Conservation (phyloP, 2,888 invertebrate species). For the Hybos culiciformis region DNA sequence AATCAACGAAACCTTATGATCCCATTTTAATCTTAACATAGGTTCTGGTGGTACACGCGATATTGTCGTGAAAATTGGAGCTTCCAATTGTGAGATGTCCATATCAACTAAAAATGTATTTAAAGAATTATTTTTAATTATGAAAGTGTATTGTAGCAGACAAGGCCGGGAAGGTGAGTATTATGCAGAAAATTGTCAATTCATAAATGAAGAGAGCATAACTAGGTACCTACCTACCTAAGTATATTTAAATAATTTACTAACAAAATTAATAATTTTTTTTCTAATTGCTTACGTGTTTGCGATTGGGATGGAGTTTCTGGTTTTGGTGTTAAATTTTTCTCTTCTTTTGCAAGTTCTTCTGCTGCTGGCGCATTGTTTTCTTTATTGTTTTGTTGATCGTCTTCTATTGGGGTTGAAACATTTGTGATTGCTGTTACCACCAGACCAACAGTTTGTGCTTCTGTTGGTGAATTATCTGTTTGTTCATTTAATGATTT, state of each 20-base stretch:
- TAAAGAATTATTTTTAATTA: too few relatives aligned
- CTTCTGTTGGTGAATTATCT: conserved; percentile 10
- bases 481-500: conserved; percentile 38
- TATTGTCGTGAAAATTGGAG: conserved; percentile 81
- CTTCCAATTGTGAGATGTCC: conserved; percentile 81
- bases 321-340: too few relatives aligned
- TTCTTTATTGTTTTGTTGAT: conserved; percentile 10
- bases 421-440: too few relatives aligned
- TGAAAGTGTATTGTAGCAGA: too few relatives aligned
- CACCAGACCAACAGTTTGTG: conserved; percentile 2
- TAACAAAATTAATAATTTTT: too few relatives aligned
- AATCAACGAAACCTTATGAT: conserved; percentile 77
- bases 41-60: conserved; percentile 82
- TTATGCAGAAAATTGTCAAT: too few relatives aligned
- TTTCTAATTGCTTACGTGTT: conserved; percentile 30
- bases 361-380: too few relatives aligned
- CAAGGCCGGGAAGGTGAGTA: too few relatives aligned
- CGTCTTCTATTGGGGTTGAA: not conserved
- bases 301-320: conserved; percentile 15
- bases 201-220: too few relatives aligned
- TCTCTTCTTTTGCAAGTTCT: too few relatives aligned
- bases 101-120: conserved; percentile 77
- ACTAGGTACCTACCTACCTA: too few relatives aligned
- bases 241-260: not conserved
- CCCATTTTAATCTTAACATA: conserved; percentile 80